A percentile compares a stretch with the other conserved stretches of the same genome.
Evolutionary conservation across 2,888 invertebrate genomes (phyloP).

Genomic region (Dolichomitus sp.): DNA sequence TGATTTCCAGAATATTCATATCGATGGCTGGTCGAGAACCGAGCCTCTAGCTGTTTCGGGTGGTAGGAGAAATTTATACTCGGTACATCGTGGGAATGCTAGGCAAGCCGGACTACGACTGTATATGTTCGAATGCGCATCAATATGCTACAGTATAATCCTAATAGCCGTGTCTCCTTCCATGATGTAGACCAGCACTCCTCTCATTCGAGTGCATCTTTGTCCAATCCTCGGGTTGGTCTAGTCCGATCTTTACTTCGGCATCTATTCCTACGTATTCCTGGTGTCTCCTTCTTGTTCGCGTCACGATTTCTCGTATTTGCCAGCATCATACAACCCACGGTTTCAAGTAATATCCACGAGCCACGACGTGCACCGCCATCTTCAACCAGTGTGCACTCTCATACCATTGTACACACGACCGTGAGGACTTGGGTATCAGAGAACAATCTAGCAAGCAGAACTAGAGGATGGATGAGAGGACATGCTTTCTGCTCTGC

Average conservation of each 20-base stretch:
- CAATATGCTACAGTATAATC: conserved; percentile 1
- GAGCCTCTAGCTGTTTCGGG: background rate
- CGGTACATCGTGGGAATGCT: conserved; percentile 21
- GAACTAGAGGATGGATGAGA: conserved; percentile 1
- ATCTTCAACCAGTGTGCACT: background rate
- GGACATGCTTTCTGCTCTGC: conserved; percentile 6
- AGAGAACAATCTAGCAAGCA: conserved; percentile 5
- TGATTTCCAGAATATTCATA: conserved; percentile 26
- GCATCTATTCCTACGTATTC: background rate
- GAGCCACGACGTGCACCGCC: conserved; percentile 5
- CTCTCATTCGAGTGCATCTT: conserved; percentile 8
- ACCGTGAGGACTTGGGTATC: background rate
- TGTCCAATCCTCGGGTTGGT: background rate
- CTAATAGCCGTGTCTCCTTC: background rate
- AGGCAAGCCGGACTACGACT: conserved; percentile 1
- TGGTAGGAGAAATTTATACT: conserved; percentile 12
- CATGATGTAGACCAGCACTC: background rate
- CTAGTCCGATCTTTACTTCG: background rate
- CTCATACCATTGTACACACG: background rate
- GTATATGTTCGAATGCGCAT: background rate
- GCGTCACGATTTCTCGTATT: conserved; percentile 1
- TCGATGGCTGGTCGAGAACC: background rate
- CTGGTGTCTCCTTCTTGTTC: background rate
- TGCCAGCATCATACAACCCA: conserved; percentile 4
- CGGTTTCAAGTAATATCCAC: conserved; percentile 12